Conservation (phyloP, 2,888 invertebrate genomes). For the Palloptera scutellata region DNA sequence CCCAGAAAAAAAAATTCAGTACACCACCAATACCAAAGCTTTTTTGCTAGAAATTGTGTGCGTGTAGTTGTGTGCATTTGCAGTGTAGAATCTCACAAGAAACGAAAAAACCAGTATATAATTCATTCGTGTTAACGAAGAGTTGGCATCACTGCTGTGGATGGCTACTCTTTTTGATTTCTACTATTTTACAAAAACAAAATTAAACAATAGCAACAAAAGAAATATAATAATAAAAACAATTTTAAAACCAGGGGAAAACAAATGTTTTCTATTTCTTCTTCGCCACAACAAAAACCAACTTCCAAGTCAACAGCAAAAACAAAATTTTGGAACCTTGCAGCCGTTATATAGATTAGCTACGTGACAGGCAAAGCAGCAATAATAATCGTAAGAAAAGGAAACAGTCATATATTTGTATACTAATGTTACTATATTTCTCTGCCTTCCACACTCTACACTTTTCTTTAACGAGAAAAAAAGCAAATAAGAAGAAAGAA, state of each 20-base stretch:
- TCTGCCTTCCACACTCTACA: no score
- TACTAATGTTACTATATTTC: not conserved
- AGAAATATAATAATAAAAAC: conserved; percentile 16
- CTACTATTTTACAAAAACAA: not conserved
- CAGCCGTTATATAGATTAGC: conserved; percentile 25
- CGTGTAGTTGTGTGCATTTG: conserved; percentile 2
- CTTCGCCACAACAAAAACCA: no score
- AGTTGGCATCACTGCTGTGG: conserved; percentile 27
- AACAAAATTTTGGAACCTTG: conserved; percentile 32
- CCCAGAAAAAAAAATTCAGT: conserved; percentile 14
- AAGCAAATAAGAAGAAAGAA: no score
- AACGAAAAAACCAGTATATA: no score
- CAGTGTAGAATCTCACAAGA: not conserved
- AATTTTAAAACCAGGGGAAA: not conserved
- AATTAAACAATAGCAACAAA: conserved; percentile 15
- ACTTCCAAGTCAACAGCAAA: not conserved
- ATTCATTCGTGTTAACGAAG: no score
- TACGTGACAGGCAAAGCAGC: conserved; percentile 22
- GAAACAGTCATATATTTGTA: no score
- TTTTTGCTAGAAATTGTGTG: conserved; percentile 2
- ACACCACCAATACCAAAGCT: conserved; percentile 8
- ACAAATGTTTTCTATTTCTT: no score
- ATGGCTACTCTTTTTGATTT: conserved; percentile 12
- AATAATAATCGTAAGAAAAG: not conserved
- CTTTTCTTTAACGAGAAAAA: no score